Conservation (phyloP, 2,888 invertebrate genomes). For the Cremastobaeus sp. region DNA sequence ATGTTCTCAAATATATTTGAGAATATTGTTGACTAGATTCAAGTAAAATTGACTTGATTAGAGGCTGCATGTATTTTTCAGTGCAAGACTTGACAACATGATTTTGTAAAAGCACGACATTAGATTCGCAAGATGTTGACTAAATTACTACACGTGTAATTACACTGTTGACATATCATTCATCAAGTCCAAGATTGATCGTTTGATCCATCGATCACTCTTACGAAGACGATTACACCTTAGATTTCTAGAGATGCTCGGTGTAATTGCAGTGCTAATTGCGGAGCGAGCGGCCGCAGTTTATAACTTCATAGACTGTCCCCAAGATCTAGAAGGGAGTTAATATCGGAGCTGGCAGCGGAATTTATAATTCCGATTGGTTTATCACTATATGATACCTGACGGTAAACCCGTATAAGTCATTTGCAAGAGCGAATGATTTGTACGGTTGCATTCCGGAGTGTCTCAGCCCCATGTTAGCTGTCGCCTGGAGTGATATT, state of each 20-base stretch:
- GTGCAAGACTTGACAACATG: too few species aligned
- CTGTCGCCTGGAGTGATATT: slow-evolving; percentile 57
- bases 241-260: too few species aligned
- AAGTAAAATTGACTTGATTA: too few species aligned
- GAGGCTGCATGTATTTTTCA: too few species aligned
- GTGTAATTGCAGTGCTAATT: slow-evolving; percentile 33
- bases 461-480: slow-evolving; percentile 31
- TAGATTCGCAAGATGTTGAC: too few species aligned
- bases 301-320: slow-evolving; percentile 19
- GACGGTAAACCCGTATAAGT: slow-evolving; percentile 16
- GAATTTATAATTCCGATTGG: slow-evolving; percentile 34
- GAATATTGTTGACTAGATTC: too few species aligned
- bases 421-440: slow-evolving; percentile 52
- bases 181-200: neutral
- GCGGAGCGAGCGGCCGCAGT: slow-evolving; percentile 10
- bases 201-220: neutral
- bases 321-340: slow-evolving; percentile 1
- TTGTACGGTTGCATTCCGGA: slow-evolving; percentile 52
- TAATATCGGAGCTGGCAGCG: neutral
- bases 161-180: neutral
- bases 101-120: too few species aligned
- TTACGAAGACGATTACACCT: too few species aligned
- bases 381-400: slow-evolving; percentile 41
- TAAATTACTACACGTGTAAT: too few species aligned
- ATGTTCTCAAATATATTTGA: too few species aligned